These are phyloP conservation scores for Cervus canadensis DNA, from an alignment of 2,113 vertebrate genomes.

Conservation along the genomic window DNA sequence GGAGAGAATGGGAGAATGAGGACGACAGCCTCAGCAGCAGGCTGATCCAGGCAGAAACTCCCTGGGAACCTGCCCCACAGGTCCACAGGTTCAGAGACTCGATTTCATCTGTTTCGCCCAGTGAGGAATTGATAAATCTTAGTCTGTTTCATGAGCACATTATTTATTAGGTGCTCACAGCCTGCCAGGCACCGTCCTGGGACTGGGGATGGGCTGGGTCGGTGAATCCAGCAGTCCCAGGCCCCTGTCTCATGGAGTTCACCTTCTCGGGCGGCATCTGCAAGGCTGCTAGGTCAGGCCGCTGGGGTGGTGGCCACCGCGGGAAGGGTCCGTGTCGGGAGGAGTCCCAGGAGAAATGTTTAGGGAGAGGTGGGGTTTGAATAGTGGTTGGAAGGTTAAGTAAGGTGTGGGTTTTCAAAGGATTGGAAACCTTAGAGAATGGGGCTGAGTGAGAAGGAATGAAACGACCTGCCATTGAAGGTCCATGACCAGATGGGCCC, in stretches of 20 bases:
- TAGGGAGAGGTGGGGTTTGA: not conserved
- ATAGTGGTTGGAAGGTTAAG: not conserved
- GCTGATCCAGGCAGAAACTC: not conserved
- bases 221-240: not conserved
- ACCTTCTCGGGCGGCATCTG: not conserved
- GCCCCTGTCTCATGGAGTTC: not conserved
- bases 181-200: not conserved
- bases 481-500: not conserved
- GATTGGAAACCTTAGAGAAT: not conserved
- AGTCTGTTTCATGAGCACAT: not conserved
- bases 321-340: not conserved
- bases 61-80: not conserved
- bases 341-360: not conserved
- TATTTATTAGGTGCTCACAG: not conserved
- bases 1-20: not conserved
- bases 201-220: not conserved
- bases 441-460: not conserved
- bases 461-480: not conserved
- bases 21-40: not conserved
- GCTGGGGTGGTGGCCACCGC: rapidly evolving
- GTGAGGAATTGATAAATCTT: not conserved
- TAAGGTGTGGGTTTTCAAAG: not conserved
- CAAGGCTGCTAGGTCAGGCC: not conserved
- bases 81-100: not conserved
- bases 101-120: not conserved